Percentiles rank a stretch among this genome's conserved stretches.
These are phyloP conservation scores for Empis livida DNA, from an alignment of 2,888 invertebrate genomes.

Conservation along the genomic window DNA sequence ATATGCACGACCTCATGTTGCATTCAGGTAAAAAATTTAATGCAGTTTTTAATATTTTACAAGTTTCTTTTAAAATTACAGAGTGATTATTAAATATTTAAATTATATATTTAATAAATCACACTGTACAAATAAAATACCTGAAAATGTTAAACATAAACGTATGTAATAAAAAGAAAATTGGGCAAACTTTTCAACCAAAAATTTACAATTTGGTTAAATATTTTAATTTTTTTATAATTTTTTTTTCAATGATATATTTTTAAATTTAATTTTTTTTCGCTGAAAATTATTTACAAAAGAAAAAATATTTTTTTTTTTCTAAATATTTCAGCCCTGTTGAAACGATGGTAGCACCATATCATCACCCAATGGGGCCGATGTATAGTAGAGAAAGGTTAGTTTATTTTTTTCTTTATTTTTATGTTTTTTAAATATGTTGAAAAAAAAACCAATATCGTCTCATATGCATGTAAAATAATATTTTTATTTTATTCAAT, in stretches of 20 bases:
- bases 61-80: not conserved
- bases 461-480: too few relatives aligned
- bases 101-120: too few relatives aligned
- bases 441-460: too few relatives aligned
- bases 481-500: too few relatives aligned
- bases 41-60: not conserved
- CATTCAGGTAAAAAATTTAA: slow-evolving; percentile 48
- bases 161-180: too few relatives aligned
- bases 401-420: too few relatives aligned
- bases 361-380: slow-evolving; percentile 39
- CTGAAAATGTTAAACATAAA: too few relatives aligned
- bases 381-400: slow-evolving; percentile 40
- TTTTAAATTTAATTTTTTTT: not conserved
- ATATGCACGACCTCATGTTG: slow-evolving; percentile 86
- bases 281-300: not conserved
- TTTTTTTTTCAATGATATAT: not conserved
- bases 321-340: slow-evolving; percentile 36
- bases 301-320: slow-evolving; percentile 12
- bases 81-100: not conserved
- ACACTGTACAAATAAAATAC: too few relatives aligned
- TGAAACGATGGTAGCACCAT: slow-evolving; percentile 38
- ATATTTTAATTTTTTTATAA: not conserved
- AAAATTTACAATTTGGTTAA: too few relatives aligned
- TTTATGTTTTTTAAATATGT: too few relatives aligned
- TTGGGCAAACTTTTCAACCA: too few relatives aligned